Conservation (phyloP, 1,140 invertebrate species). For the Halictus rubicundus region DNA sequence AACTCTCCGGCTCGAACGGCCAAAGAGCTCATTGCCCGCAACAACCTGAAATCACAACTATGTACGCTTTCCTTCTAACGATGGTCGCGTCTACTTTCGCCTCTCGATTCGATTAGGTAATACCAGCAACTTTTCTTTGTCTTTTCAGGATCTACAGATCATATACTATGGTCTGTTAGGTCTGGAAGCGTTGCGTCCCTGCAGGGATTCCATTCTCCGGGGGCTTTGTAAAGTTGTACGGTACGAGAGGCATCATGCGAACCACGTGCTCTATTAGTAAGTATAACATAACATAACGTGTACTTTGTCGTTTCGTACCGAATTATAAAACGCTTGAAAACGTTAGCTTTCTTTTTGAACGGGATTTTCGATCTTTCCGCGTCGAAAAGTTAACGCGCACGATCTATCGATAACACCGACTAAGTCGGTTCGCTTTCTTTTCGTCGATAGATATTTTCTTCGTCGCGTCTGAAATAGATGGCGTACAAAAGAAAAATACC, state of each 20-base stretch:
- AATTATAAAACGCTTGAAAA: too few species aligned
- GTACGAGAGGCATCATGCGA: constrained; percentile 88
- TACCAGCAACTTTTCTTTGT: neutral
- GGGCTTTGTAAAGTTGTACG: constrained; percentile 87
- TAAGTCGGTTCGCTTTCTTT: neutral
- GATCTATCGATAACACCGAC: neutral
- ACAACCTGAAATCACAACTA: neutral
- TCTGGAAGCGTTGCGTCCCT: constrained; percentile 86
- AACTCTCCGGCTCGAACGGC: neutral
- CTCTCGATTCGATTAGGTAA: neutral
- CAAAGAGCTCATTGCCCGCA: too few species aligned
- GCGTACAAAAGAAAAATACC: neutral
- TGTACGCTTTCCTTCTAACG: neutral
- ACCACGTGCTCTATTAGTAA: constrained; percentile 91
- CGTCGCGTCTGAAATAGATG: neutral
- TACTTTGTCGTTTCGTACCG: too few species aligned
- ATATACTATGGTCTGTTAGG: constrained; percentile 88
- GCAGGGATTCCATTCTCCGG: constrained; percentile 86
- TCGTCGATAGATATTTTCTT: neutral
- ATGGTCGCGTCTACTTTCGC: neutral
- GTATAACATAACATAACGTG: constrained; percentile 72
- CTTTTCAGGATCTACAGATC: constrained; percentile 87
- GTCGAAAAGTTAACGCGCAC: too few species aligned
- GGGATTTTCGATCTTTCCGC: too few species aligned
- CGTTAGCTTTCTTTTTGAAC: too few species aligned